Conservation (phyloP, 2,797 vertebrate genomes). For the Platalea minor region DNA sequence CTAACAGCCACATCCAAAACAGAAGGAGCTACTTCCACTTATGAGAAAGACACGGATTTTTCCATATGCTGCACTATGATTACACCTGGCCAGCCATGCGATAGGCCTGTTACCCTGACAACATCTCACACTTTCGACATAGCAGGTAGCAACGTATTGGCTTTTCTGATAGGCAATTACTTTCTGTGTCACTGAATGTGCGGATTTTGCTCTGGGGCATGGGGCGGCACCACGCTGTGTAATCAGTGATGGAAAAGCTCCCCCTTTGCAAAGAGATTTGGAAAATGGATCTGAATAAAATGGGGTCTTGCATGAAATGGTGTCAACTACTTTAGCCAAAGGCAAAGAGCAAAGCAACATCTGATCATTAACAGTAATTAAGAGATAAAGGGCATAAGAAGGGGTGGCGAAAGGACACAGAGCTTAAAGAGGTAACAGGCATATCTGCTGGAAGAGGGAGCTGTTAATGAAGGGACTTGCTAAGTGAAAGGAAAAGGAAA, state of each 20-base stretch:
- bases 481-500: background rate
- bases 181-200: background rate
- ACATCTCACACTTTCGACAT: background rate
- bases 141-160: background rate
- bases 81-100: background rate
- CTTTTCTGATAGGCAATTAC: background rate
- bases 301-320: background rate
- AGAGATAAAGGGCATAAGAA: background rate
- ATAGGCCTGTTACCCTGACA: background rate
- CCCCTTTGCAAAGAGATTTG: background rate
- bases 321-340: background rate
- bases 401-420: background rate
- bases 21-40: background rate
- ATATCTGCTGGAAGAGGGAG: background rate
- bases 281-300: background rate
- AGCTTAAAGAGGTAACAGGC: background rate
- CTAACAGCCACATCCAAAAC: background rate
- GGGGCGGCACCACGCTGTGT: background rate
- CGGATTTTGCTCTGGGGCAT: background rate
- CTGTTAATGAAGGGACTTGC: background rate
- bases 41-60: background rate
- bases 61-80: background rate
- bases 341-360: background rate
- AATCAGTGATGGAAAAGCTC: background rate
- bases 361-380: background rate